Base-by-base conservation (phyloP, 2,797 vertebrate genomes). In the Manis pentadactyla region DNA sequence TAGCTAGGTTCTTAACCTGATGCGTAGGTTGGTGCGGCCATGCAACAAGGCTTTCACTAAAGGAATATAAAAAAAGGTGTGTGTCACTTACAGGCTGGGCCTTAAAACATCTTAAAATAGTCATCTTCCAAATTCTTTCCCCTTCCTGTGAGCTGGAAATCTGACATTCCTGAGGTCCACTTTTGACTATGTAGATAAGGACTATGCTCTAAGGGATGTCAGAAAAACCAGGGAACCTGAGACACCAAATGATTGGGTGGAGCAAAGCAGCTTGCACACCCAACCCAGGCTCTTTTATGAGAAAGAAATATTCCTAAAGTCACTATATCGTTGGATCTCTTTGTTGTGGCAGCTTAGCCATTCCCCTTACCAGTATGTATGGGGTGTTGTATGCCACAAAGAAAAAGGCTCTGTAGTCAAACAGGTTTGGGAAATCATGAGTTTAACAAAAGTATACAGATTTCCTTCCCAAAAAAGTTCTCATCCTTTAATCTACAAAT, bases 291-390 rank as follows among this genome's bases (percentile, higher is more conserved):
- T 77, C 29, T 68, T n/a, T 63, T 25, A 7, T 34, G 46, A 78
- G 69, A 92, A 21, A 87, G 39, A 87, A 90, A 74, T 74, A 66
- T 49, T 95, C 94, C 82, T 53, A 63, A 81, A 68, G 59, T 79
- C 27, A 34, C 4, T 68, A 5, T 59, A 34, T 42, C 39, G 59
- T 29, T 74, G 18, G 39, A 29, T 68, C 57, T 90, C 82, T 87
- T 68, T 86, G 81, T 66, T 87, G 73, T 13, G 79, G n/a, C 71
- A 71, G 37, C 42, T 86, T 49, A 68, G 17, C 10, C 84, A 59
- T 82, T 86, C 57, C n/a, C 21, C 46, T 73, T 85, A 71, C 18
- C 29, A 77, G 46, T 21, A 64, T 27, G 74, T 17, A 61, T 2
- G 19, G 15, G 61, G 59, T 51, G n/a, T 78, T 37, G 31, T 8